Percentiles rank a stretch among this genome's conserved stretches.
Evolutionary conservation across 2,888 invertebrate genomes (phyloP).

Genomic region (Strigamia crassipes): DNA sequence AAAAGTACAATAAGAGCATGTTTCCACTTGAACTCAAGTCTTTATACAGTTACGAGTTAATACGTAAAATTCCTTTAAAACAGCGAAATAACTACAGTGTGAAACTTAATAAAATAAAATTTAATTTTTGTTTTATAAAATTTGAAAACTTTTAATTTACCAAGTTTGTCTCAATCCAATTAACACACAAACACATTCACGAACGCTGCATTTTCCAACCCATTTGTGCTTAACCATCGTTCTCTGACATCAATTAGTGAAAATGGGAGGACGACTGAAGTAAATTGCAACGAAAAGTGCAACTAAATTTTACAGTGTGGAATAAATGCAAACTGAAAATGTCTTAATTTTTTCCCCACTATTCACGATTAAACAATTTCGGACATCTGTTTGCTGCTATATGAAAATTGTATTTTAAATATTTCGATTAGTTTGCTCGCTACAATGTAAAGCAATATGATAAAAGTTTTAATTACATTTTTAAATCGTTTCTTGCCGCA

Average conservation of each 20-base stretch:
- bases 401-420: slow-evolving; percentile 2
- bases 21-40: too few relatives aligned
- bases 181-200: slow-evolving; percentile 34
- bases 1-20: too few relatives aligned
- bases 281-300: slow-evolving; percentile 28
- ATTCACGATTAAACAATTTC: slow-evolving; percentile 18
- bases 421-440: neutral
- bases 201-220: slow-evolving; percentile 33
- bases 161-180: slow-evolving; percentile 39
- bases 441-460: neutral
- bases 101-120: neutral
- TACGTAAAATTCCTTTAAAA: neutral
- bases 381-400: neutral
- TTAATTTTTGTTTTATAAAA: neutral
- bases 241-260: slow-evolving; percentile 27
- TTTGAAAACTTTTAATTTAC: slow-evolving; percentile 34
- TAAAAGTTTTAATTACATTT: neutral
- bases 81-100: neutral
- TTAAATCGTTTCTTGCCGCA: neutral
- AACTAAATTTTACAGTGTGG: slow-evolving; percentile 28
- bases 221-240: slow-evolving; percentile 32
- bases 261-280: slow-evolving; percentile 33
- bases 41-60: too few relatives aligned
- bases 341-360: slow-evolving; percentile 11
- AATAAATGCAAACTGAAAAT: slow-evolving; percentile 20